Conservation (phyloP, 2,888 invertebrate species). For the Caenorhabditis panamensis region DNA sequence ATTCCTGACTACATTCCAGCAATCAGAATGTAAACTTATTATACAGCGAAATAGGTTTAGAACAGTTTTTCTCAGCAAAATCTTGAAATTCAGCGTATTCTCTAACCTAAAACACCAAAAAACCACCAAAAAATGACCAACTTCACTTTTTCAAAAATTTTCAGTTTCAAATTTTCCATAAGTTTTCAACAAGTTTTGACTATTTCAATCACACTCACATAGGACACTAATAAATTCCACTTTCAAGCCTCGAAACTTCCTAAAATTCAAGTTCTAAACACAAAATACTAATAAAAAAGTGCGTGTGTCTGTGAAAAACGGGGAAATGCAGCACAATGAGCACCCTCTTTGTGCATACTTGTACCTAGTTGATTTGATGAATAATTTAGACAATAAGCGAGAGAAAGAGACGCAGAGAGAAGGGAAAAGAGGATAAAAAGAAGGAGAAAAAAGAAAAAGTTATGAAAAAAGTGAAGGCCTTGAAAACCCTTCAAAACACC, state of each 20-base stretch:
- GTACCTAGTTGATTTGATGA: slow-evolving; percentile 53
- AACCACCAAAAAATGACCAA: too few relatives aligned
- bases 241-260: neutral
- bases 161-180: neutral
- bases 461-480: slow-evolving; percentile 29
- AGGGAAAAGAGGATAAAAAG: slow-evolving; percentile 17
- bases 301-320: neutral
- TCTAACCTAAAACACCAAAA: too few relatives aligned
- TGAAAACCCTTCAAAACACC: slow-evolving; percentile 26
- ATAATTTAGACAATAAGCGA: slow-evolving; percentile 27
- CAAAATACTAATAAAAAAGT: neutral
- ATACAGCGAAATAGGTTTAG: too few relatives aligned
- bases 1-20: too few relatives aligned
- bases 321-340: neutral
- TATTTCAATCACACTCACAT: too few relatives aligned
- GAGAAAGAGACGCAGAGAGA: slow-evolving; percentile 20
- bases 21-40: too few relatives aligned
- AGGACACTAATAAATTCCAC: neutral
- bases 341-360: slow-evolving; percentile 12
- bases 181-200: neutral
- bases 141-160: neutral
- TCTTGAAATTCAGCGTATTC: too few relatives aligned
- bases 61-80: too few relatives aligned
- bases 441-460: slow-evolving; percentile 33
- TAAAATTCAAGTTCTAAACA: too few relatives aligned